Conservation (phyloP, 1,140 invertebrate species). For the Mylabris phalerata region DNA sequence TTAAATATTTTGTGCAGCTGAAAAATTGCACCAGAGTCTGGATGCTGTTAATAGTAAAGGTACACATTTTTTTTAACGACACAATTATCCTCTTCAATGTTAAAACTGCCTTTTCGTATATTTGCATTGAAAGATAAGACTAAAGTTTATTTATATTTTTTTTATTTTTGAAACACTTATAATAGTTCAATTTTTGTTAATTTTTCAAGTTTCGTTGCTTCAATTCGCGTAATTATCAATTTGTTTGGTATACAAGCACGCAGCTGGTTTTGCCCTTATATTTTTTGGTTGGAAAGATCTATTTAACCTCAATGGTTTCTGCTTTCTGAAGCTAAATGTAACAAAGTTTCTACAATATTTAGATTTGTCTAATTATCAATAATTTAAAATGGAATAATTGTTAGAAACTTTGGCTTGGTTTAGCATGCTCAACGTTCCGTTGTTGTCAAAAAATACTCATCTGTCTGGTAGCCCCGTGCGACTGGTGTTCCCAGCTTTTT, state of each 20-base stretch:
- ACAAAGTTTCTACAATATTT: constrained; percentile 20
- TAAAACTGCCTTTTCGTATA: too few species aligned
- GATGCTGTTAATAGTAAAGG: constrained; percentile 57
- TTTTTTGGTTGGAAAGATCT: too few species aligned
- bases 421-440: constrained; percentile 36
- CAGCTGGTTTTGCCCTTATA: too few species aligned
- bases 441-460: constrained; percentile 36
- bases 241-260: too few species aligned
- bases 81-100: too few species aligned
- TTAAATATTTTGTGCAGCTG: constrained; percentile 42
- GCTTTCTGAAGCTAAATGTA: constrained; percentile 21
- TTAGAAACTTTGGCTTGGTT: constrained; percentile 23
- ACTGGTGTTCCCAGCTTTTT: constrained; percentile 28
- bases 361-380: too few species aligned
- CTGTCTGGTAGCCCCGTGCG: constrained; percentile 43
- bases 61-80: constrained; percentile 38
- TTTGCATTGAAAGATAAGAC: too few species aligned
- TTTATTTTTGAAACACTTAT: too few species aligned
- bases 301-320: not conserved
- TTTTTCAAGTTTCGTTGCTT: too few species aligned
- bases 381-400: not conserved
- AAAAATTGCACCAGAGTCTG: constrained; percentile 56
- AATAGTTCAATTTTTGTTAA: too few species aligned
- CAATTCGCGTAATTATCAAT: too few species aligned
- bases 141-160: too few species aligned